phyloP scores from a whole-genome alignment of 2,797 vertebrate genomes.

The Molossus alvarezi region DNA sequence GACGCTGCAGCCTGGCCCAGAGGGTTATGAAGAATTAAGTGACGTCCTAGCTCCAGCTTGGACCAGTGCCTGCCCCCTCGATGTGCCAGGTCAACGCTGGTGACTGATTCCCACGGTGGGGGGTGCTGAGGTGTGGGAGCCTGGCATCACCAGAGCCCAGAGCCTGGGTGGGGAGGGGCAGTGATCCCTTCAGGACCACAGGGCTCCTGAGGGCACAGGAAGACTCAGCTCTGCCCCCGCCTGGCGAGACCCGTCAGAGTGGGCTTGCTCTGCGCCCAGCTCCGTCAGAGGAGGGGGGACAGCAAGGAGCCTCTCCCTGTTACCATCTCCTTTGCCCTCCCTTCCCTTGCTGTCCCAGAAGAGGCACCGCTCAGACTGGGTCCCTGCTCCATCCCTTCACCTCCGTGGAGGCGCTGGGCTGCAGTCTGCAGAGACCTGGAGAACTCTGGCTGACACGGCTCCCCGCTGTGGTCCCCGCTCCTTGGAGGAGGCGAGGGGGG shows the following conservation, averaged over 20 bases:
- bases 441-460: neutral
- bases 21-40: neutral
- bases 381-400: neutral
- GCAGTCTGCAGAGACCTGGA: neutral
- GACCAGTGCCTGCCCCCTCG: neutral
- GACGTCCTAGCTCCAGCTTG: neutral
- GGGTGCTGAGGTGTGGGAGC: neutral
- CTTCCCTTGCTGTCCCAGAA: neutral
- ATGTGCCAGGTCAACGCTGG: neutral
- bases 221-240: neutral
- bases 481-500: neutral
- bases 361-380: accelerated
- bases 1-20: neutral
- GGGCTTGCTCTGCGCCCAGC: neutral
- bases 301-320: too few species aligned
- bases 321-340: neutral
- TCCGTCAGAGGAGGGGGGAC: neutral
- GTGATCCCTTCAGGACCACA: neutral
- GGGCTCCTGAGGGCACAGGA: neutral
- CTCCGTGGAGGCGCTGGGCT: neutral
- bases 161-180: neutral
- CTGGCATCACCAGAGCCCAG: neutral
- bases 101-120: neutral
- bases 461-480: neutral
- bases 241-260: neutral